These are phyloP conservation scores for Tarsius wallacei DNA, from an alignment of 2,797 vertebrate species.

Conservation along the genomic window DNA sequence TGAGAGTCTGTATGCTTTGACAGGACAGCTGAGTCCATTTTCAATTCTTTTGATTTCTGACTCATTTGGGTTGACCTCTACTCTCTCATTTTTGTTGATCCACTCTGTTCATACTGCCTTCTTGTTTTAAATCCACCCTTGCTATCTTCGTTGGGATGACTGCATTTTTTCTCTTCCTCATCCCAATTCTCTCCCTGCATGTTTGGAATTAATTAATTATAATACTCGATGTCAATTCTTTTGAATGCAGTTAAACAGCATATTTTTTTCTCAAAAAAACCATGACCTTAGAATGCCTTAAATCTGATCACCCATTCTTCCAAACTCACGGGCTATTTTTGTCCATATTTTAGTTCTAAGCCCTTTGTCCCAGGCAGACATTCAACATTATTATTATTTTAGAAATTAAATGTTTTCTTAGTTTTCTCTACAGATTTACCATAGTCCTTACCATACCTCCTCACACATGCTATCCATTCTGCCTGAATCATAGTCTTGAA, in stretches of 20 bases:
- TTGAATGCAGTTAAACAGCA: background rate
- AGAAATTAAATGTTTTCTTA: slow-evolving; percentile 16
- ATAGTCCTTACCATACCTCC: background rate
- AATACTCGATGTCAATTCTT: background rate
- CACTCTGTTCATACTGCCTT: background rate
- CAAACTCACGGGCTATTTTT: background rate
- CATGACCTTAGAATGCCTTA: background rate
- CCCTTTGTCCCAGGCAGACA: background rate
- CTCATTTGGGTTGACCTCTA: background rate
- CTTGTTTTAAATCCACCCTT: background rate
- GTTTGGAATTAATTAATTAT: slow-evolving; percentile 2
- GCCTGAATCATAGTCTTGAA: background rate
- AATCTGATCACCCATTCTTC: background rate
- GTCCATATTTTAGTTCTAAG: background rate
- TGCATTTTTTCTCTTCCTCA: background rate
- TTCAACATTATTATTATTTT: background rate
- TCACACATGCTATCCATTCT: background rate
- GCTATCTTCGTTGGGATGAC: background rate
- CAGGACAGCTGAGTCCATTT: background rate
- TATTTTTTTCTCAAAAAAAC: slow-evolving; percentile 36
- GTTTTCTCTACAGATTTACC: background rate
- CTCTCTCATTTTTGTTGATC: background rate
- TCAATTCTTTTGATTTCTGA: slow-evolving; percentile 1
- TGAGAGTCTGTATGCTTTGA: slow-evolving; percentile 33
- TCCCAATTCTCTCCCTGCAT: background rate